Evolutionary conservation across 2,797 vertebrate genomes (phyloP).

Genomic region (Anomalospiza imberbis): DNA sequence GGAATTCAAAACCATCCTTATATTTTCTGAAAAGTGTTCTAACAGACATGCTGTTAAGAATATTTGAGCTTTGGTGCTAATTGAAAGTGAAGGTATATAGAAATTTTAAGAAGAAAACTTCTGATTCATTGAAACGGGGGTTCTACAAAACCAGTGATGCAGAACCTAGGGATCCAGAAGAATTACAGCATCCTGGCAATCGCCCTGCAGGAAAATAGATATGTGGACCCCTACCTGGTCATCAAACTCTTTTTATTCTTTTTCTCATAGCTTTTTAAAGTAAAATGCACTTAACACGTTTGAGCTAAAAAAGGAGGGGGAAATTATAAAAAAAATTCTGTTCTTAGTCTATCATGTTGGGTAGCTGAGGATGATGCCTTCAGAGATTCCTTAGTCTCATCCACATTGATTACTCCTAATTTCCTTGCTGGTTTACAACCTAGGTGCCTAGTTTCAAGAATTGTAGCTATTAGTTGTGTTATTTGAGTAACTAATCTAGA

Average conservation of each 20-base stretch:
- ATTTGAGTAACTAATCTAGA: background rate
- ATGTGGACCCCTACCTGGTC: background rate
- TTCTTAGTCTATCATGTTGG: background rate
- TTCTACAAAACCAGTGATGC: background rate
- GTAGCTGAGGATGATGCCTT: background rate
- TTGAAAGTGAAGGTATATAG: background rate
- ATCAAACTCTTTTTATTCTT: background rate
- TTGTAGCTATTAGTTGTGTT: background rate
- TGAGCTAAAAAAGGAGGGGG: background rate
- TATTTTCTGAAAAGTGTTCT: background rate
- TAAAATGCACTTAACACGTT: background rate
- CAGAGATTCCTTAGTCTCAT: background rate
- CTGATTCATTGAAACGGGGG: background rate
- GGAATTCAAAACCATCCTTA: background rate
- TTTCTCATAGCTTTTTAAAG: background rate
- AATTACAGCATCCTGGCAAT: background rate
- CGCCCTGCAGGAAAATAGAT: background rate
- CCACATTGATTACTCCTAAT: background rate
- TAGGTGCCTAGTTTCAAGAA: background rate
- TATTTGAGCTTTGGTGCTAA: background rate
- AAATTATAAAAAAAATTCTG: background rate
- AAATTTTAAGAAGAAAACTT: background rate
- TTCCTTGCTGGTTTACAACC: background rate
- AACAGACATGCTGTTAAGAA: background rate
- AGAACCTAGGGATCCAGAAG: background rate